A percentile compares a stretch with the other conserved stretches of the same genome.
These are phyloP conservation scores for Herminia tarsipennalis DNA, from an alignment of 2,888 invertebrate genomes.

Conservation along the genomic window DNA sequence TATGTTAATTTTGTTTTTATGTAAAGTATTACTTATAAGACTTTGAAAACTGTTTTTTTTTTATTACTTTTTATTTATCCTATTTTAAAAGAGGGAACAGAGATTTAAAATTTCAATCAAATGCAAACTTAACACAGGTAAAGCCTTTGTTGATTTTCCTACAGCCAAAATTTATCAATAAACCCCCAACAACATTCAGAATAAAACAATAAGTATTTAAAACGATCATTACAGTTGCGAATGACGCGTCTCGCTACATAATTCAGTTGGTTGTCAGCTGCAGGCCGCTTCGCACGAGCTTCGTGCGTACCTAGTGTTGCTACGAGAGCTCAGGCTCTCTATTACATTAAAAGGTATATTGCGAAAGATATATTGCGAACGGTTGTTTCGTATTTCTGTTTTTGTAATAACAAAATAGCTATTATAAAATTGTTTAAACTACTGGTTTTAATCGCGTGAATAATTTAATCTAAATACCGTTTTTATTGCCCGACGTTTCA, in stretches of 20 bases:
- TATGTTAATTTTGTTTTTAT: too few species aligned
- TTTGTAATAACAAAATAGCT: not conserved
- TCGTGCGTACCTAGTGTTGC: constrained; percentile 37
- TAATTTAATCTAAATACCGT: too few species aligned
- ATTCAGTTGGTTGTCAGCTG: constrained; percentile 53
- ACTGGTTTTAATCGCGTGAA: too few species aligned
- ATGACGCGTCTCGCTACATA: constrained; percentile 50
- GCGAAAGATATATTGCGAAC: constrained; percentile 21
- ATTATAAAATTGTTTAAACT: too few species aligned
- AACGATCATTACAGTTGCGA: constrained; percentile 42
- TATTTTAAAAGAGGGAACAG: too few species aligned
- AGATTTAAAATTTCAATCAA: too few species aligned
- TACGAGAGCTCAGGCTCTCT: constrained; percentile 11
- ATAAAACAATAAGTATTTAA: constrained; percentile 43
- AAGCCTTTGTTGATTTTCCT: too few species aligned
- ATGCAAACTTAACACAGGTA: too few species aligned
- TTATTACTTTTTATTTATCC: too few species aligned
- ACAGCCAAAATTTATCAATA: constrained; percentile 2
- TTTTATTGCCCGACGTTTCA: too few species aligned
- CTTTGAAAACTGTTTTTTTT: too few species aligned
- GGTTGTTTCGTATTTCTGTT: not conserved
- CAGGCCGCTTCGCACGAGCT: constrained; percentile 37
- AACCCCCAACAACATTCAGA: constrained; percentile 15
- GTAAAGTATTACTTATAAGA: too few species aligned
- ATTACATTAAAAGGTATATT: constrained; percentile 11